Evolutionary conservation across 2,888 invertebrate genomes (phyloP), one percentile per base, ranked within the genome.

Genomic region (Eupithecia subfuscata): DNA sequence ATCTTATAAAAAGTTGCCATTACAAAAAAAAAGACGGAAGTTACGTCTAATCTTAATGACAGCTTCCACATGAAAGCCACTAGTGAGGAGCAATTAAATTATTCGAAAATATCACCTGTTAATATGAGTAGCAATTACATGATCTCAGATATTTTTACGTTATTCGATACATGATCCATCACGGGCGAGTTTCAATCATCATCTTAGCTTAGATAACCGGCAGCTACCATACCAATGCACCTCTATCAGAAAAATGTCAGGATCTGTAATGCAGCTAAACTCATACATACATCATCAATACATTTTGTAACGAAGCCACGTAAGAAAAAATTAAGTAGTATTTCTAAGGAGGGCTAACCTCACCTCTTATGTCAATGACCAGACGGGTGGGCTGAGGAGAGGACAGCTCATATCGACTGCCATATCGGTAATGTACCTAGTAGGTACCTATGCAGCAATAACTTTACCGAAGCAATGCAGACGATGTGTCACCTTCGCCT

Each of bases 21-120:
- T 45, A 45, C 22, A 14, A 22, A 74, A 72, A n/a, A 70, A 65
- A 48, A 71, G 69, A 63, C 84, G 84, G 86, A 85, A 78, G 79
- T 82, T 81, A 81, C 81, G 82, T 73, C 71, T 34, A 4, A 14
- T 64, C 16, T 14, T 16, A 78, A 79, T 84, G 84, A 82, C 79
- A 84, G 75, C 75, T 79, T 52, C 81, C 82, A 67, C 64, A 63
- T 48, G 63, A 73, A 56, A 16, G 25, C 30, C 16, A 40, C n/a
- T 84, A 85, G 85, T 85, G 85, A 77, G 77, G 84, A 22, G 1
- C 18, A n/a, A 67, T 37, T 65, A 40, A 4, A 65, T 7, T 63
- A 63, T 30, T 30, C 16, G 14, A 63, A 63, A 63, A 64, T 60
- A 22, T 60, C 60, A 25, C 60, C 12, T 14, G 60, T 60, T 60